Evolutionary conservation across 2,113 vertebrate species (phyloP).

Genomic region (Cromileptes altivelis): DNA sequence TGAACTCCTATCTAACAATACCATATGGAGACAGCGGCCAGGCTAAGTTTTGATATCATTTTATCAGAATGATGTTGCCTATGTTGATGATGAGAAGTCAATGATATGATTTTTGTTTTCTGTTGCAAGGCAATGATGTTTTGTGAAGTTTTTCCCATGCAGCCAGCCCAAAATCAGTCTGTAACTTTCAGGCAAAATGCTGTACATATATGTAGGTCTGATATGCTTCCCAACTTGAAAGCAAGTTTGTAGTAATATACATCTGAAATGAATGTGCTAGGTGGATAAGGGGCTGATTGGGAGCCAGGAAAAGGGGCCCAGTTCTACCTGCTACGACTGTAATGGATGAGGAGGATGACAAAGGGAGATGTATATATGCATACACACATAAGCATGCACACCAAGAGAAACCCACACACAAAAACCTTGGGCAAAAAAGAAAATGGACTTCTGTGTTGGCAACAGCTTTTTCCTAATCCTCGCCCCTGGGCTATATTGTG

Average conservation of each 20-base stretch:
- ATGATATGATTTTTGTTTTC: neutral
- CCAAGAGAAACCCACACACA: slow-evolving; percentile 54
- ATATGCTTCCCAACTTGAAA: slow-evolving; percentile 15
- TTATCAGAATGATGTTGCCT: slow-evolving; percentile 6
- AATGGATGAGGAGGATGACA: slow-evolving; percentile 19
- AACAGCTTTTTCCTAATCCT: slow-evolving; percentile 88
- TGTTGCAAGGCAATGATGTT: neutral
- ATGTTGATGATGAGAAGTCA: neutral
- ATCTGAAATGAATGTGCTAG: neutral
- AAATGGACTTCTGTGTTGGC: slow-evolving; percentile 86
- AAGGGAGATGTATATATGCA: slow-evolving; percentile 31
- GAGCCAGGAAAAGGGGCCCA: neutral
- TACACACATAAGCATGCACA: slow-evolving; percentile 46
- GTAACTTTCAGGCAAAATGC: neutral
- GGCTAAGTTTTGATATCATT: slow-evolving; percentile 16
- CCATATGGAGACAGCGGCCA: slow-evolving; percentile 13
- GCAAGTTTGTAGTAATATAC: neutral
- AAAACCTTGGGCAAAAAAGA: slow-evolving; percentile 82
- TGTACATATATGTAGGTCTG: slow-evolving; percentile 1
- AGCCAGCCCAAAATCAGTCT: neutral
- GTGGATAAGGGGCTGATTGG: slow-evolving; percentile 7
- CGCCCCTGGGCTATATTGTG: slow-evolving; percentile 89
- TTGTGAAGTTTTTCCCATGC: neutral
- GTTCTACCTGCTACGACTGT: slow-evolving; percentile 14
- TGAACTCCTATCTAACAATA: slow-evolving; percentile 9